Conservation (phyloP, 2,113 vertebrate genomes). For the Mobula birostris region DNA sequence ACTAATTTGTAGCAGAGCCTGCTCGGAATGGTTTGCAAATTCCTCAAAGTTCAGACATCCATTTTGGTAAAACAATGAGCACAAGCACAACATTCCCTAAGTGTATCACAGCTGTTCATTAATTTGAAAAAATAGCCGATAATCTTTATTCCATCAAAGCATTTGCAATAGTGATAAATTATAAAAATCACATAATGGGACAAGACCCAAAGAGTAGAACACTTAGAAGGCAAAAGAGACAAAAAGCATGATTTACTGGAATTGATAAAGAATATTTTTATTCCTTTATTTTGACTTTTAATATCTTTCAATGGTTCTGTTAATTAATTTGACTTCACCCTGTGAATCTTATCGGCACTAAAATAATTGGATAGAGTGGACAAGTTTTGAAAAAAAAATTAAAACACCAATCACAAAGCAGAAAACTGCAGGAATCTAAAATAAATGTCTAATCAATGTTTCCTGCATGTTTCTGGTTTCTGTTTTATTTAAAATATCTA, state of each 20-base stretch:
- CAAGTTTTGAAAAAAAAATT: no score
- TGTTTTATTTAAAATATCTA: no score
- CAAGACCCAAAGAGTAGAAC: no score
- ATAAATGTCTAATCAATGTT: no score
- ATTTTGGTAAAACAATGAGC: background rate
- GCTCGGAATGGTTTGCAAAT: background rate
- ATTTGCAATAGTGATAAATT: background rate
- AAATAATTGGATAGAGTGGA: no score
- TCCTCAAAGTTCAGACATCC: background rate
- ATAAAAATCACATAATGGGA: no score
- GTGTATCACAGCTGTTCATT: background rate
- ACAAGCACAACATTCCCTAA: background rate
- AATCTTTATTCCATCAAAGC: background rate
- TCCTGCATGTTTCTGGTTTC: no score
- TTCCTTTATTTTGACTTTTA: background rate
- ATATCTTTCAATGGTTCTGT: background rate
- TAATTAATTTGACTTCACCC: background rate
- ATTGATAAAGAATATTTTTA: background rate
- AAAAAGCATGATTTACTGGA: no score
- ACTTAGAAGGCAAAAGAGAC: no score
- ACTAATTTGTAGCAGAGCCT: background rate
- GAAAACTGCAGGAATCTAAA: no score
- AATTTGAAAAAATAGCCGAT: background rate
- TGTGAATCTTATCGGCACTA: no score
- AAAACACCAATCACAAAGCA: no score